Evolutionary conservation across 2,888 invertebrate genomes (phyloP).

Genomic region (Dynastes grantii): DNA sequence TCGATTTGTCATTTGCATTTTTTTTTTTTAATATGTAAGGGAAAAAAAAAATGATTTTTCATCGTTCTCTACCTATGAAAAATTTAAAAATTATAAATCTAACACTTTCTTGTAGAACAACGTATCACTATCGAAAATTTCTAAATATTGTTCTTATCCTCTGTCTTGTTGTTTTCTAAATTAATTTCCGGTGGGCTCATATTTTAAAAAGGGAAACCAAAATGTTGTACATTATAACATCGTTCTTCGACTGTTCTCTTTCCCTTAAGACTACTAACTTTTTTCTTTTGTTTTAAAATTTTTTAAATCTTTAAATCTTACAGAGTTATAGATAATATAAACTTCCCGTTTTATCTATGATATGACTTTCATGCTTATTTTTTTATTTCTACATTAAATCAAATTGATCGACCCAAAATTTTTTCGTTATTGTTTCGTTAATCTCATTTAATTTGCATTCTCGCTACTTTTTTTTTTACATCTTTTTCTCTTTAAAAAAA

Average conservation of each 20-base stretch:
- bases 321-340: not conserved
- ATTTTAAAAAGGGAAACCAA: slow-evolving; percentile 33
- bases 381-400: not conserved
- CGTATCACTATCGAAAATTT: not conserved
- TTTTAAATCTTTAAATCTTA: not conserved
- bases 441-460: not conserved
- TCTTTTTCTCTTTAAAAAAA: slow-evolving; percentile 21
- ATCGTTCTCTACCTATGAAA: too few relatives aligned
- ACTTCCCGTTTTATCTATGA: not conserved
- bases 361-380: not conserved
- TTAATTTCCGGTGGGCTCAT: not conserved
- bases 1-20: too few relatives aligned
- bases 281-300: not conserved
- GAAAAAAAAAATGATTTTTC: too few relatives aligned
- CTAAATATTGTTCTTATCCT: too few relatives aligned
- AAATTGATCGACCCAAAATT: not conserved
- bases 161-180: not conserved
- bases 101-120: not conserved
- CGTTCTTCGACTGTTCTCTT: not conserved
- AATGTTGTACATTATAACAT: slow-evolving; percentile 18
- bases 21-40: too few relatives aligned
- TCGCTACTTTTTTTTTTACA: not conserved
- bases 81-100: not conserved
- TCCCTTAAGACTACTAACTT: not conserved
- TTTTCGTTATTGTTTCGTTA: not conserved